Base-by-base conservation (phyloP, 2,888 invertebrate species). In the Nematopogon swammerdamellus region DNA sequence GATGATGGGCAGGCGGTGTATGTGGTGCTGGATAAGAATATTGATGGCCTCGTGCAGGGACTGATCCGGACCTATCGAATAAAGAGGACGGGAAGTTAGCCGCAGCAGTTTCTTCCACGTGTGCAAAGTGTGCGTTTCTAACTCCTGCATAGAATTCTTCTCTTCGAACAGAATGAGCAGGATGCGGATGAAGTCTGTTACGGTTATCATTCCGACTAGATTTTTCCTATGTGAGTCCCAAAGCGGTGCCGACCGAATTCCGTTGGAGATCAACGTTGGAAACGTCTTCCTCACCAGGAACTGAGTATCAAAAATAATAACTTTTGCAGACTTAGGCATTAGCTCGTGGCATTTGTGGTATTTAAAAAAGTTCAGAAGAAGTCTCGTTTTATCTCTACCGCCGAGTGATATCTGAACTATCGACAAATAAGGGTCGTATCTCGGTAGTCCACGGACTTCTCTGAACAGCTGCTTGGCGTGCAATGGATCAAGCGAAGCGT, bases 261-360 rank as follows among this genome's bases (percentile, higher is more conserved):
- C 79, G 53, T 79, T 76, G 20, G 77, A 79, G 55, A 79, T 75
- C 51, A 79, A 62, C 2, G 79, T 76, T 19, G 76, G 74, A 65
- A 79, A 79, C 3, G 79, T 75, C 67, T 79, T 79, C 51, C 66
- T 66, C 14, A 79, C 79, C 56, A 68, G 68, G 62, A 79, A 79
- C 57, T 76, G 72, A 29, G 79, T 79, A 60, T 79, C 79, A 57
- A 79, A 79, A 62, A 79, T 77, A 50, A 79, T 79, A 42, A 79
- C 73, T 67, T 79, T 79, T 49, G 79, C 79, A 52, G 79, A 79
- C 59, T 77, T 79, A 45, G 79, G 79, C 56, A 79, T 63, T 49
- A 79, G 77, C 65, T 79, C 79, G 54, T 79, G 72, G 60, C 79
- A 79, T 62, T 77, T 77, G 57, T 79, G 79, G 59, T 76, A 80